Evolutionary conservation across 2,113 vertebrate genomes (phyloP).

Genomic region (Cinclus mexicanus): DNA sequence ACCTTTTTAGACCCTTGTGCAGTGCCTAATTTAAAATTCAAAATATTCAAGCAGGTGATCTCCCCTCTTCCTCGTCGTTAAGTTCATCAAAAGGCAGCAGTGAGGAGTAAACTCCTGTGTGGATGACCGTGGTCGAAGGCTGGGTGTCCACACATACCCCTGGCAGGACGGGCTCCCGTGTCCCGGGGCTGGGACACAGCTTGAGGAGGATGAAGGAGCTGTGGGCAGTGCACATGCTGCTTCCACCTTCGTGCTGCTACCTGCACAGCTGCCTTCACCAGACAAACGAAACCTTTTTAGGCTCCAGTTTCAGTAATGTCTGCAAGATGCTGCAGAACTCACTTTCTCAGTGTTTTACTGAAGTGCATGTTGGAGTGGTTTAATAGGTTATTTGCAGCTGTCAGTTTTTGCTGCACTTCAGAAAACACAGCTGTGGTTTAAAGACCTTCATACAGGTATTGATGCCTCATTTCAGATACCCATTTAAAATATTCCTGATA

Average conservation of each 20-base stretch:
- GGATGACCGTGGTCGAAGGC: background rate
- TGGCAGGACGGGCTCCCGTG: fast-evolving
- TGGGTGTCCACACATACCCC: fast-evolving
- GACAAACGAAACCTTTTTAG: background rate
- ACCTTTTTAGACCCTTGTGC: background rate
- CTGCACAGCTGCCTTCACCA: background rate
- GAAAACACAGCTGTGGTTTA: background rate
- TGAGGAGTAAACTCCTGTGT: background rate
- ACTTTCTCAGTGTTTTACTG: background rate
- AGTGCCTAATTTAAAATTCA: background rate
- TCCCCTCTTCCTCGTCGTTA: background rate
- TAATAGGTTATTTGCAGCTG: background rate
- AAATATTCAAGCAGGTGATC: background rate
- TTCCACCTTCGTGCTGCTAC: background rate
- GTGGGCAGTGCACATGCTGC: fast-evolving
- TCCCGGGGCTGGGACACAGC: background rate
- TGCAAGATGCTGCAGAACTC: background rate
- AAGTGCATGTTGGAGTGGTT: background rate
- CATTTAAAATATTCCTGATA: background rate
- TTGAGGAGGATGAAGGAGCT: background rate
- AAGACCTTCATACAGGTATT: background rate
- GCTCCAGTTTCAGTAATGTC: background rate
- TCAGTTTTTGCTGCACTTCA: background rate
- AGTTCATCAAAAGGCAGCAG: background rate
- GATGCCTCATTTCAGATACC: background rate